A percentile compares a stretch with the other conserved stretches of the same genome.
phyloP scores from a whole-genome alignment of 2,888 invertebrate species.

The Unio pictorum region DNA sequence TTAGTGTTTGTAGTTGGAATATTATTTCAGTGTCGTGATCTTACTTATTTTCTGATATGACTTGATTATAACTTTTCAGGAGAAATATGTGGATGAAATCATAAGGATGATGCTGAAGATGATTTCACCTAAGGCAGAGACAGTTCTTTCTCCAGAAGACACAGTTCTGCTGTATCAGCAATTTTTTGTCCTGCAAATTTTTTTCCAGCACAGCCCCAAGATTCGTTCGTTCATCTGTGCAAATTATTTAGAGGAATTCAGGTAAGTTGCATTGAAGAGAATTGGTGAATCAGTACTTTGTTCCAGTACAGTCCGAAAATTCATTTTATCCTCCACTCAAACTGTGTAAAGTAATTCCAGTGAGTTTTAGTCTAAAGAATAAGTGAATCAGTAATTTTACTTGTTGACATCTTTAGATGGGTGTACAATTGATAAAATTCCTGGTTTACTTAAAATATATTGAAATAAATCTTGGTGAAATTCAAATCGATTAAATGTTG shows the following conservation, averaged over 20 bases:
- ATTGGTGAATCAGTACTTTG: neutral
- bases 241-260: constrained; percentile 68
- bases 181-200: constrained; percentile 60
- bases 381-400: no score
- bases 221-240: constrained; percentile 52
- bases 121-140: constrained; percentile 50
- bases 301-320: no score
- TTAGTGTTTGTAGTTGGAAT: no score
- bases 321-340: no score
- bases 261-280: constrained; percentile 44
- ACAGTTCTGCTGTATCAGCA: constrained; percentile 63
- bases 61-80: constrained; percentile 39
- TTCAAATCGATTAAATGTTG: no score
- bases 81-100: constrained; percentile 61
- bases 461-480: no score
- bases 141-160: constrained; percentile 57
- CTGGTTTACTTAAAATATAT: no score
- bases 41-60: neutral
- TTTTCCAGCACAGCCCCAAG: constrained; percentile 58
- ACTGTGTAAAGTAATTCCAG: no score
- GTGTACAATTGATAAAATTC: no score
- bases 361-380: no score
- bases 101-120: constrained; percentile 57
- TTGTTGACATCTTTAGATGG: no score
- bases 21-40: neutral